phyloP scores from a whole-genome alignment of 2,113 vertebrate genomes.

The Heptranchias perlo region DNA sequence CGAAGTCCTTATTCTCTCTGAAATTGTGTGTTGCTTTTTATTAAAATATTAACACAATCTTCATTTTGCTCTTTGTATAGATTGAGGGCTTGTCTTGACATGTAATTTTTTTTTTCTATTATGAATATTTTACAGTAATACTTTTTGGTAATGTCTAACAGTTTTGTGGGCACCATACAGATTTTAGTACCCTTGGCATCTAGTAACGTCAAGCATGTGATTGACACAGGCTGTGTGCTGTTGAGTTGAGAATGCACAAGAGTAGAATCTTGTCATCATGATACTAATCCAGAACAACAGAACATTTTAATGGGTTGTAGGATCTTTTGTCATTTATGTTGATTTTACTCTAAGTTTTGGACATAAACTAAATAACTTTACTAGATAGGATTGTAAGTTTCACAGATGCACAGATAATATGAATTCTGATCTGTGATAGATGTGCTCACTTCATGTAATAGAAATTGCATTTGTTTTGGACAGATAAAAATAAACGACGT shows the following conservation, averaged over 20 bases:
- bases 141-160: conserved; percentile 42
- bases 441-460: neutral
- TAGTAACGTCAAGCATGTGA: neutral
- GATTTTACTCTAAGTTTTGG: neutral
- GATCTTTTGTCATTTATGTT: neutral
- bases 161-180: conserved; percentile 45
- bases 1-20: neutral
- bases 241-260: neutral
- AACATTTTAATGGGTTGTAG: neutral
- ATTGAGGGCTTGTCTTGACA: neutral
- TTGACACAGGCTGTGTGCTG: neutral
- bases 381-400: neutral
- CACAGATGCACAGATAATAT: neutral
- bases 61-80: neutral
- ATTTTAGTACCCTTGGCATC: conserved; percentile 51
- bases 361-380: neutral
- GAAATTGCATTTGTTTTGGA: neutral
- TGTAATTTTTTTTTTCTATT: neutral
- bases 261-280: neutral
- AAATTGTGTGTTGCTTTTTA: neutral
- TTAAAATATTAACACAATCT: neutral
- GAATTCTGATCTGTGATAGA: neutral
- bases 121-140: conserved; percentile 36
- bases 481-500: neutral
- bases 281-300: neutral